A percentile compares a stretch with the other conserved stretches of the same genome.
These are phyloP conservation scores for Dryomyza anilis DNA, from an alignment of 2,888 invertebrate genomes.

Conservation along the genomic window DNA sequence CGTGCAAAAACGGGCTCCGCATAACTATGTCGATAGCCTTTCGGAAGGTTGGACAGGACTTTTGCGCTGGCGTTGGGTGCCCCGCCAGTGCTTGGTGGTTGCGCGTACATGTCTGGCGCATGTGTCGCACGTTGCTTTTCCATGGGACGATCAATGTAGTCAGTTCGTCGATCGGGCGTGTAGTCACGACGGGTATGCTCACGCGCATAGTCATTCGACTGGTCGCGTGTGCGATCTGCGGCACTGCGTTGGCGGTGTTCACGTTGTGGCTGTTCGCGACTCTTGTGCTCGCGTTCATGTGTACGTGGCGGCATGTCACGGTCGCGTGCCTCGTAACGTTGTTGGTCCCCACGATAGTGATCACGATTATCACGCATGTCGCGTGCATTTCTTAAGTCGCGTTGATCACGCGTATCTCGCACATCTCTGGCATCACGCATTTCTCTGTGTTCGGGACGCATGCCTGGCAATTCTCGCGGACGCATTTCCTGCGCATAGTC, in stretches of 20 bases:
- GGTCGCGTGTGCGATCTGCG: conserved; percentile 33
- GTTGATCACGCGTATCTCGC: background rate
- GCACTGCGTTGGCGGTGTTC: conserved; percentile 24
- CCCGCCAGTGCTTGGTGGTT: conserved; percentile 40
- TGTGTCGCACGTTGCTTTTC: conserved; percentile 34
- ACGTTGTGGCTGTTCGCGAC: conserved; percentile 25
- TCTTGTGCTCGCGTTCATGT: conserved; percentile 32
- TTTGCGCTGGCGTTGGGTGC: conserved; percentile 46
- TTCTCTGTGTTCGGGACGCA: conserved; percentile 19
- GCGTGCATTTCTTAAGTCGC: too few species aligned
- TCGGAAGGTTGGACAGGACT: conserved; percentile 54
- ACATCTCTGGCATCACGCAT: background rate
- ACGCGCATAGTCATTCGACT: conserved; percentile 34
- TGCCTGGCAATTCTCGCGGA: conserved; percentile 15
- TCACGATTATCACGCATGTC: conserved; percentile 26
- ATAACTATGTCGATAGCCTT: conserved; percentile 61
- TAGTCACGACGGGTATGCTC: conserved; percentile 34
- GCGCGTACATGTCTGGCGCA: conserved; percentile 39
- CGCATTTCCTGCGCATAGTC: conserved; percentile 28
- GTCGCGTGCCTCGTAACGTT: conserved; percentile 27
- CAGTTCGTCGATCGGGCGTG: conserved; percentile 35
- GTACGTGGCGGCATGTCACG: conserved; percentile 3
- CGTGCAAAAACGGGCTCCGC: conserved; percentile 59
- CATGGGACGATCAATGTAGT: conserved; percentile 32
- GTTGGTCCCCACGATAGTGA: conserved; percentile 23